Base-by-base conservation (phyloP, 1,140 invertebrate species). In the Chironomus striatipennis region DNA sequence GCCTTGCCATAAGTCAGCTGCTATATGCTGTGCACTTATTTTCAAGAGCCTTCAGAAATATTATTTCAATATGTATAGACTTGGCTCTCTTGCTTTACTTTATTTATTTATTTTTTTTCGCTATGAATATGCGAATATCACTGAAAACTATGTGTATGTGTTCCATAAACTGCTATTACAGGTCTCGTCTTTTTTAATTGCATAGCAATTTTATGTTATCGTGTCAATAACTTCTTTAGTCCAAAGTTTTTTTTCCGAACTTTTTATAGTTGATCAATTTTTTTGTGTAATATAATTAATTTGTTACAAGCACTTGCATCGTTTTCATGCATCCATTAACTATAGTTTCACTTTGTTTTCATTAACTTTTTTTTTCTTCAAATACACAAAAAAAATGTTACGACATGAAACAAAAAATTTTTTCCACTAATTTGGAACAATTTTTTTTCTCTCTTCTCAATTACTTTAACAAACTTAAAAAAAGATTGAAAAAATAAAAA, bases 41-140 rank as follows among this genome's bases (percentile, higher is more conserved):
- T 70, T 18, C n/a, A 70, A 70, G 17, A 70, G 65, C 65, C 65
- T 70, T 70, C 65, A 70, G 65, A 20, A 70, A 70, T 70, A 70
- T 70, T 70, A 20, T 70, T 70, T 10, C 47, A 34, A 34, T 34
- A 34, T 34, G 24, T 34, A 57, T 15, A 57, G 47, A 57, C 47
- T 57, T 57, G 47, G 12, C n/a, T 57, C 47, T 57, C 47, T 57
- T 47, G 43, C 15, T 47, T 47, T 10, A 43, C 42, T 43, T 43
- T 10, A 7, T 43, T 43, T 47, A n/a, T n/a, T n/a, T n/a, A n/a
- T n/a, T n/a, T 34, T 34, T 34, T 34, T 34, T 34, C 24, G 24
- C 24, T 34, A 34, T 15, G 12, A 57, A 57, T 57, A 15, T 57
- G 47, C 47, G 47, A 57, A 57, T 57, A 57, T 57, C n/a, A n/a